phyloP scores from a whole-genome alignment of 1,140 invertebrate species.

The Ceratosolen fusciceps region DNA sequence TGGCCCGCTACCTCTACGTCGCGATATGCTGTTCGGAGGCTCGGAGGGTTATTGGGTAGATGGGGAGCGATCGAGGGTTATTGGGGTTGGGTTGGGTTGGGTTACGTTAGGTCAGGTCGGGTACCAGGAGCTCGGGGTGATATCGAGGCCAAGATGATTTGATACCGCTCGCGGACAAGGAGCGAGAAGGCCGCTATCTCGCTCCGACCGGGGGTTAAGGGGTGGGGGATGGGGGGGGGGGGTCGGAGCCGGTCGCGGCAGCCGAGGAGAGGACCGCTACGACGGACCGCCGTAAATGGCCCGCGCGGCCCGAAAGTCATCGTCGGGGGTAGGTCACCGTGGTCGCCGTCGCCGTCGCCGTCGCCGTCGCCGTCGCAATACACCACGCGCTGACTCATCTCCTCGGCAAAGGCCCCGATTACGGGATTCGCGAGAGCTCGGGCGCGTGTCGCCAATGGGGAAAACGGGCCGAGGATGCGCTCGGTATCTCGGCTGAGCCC shows the following conservation, averaged over 20 bases:
- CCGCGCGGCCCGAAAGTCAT: slow-evolving; percentile 13
- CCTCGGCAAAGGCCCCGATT: background rate
- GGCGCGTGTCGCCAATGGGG: background rate
- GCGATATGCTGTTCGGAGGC: too few relatives aligned
- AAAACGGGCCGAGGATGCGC: background rate
- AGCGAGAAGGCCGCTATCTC: slow-evolving; percentile 51
- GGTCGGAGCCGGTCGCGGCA: background rate
- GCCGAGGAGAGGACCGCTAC: slow-evolving; percentile 43
- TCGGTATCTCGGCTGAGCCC: too few relatives aligned
- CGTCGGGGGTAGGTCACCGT: slow-evolving; percentile 9
- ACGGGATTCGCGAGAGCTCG: background rate
- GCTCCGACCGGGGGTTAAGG: background rate
- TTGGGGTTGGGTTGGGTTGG: too few relatives aligned
- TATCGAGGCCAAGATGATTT: slow-evolving; percentile 67
- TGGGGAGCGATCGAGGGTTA: too few relatives aligned
- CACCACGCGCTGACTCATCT: too few relatives aligned
- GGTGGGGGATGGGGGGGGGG: background rate
- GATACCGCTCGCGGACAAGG: slow-evolving; percentile 44
- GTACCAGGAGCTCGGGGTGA: too few relatives aligned
- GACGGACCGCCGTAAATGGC: slow-evolving; percentile 64
- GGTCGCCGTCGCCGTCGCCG: background rate
- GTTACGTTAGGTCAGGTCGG: too few relatives aligned
- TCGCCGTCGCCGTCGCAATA: background rate
- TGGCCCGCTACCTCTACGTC: too few relatives aligned
- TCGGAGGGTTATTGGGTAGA: too few relatives aligned